These are phyloP conservation scores for Plutella xylostella DNA, from an alignment of 2,888 invertebrate species.

Conservation along the genomic window DNA sequence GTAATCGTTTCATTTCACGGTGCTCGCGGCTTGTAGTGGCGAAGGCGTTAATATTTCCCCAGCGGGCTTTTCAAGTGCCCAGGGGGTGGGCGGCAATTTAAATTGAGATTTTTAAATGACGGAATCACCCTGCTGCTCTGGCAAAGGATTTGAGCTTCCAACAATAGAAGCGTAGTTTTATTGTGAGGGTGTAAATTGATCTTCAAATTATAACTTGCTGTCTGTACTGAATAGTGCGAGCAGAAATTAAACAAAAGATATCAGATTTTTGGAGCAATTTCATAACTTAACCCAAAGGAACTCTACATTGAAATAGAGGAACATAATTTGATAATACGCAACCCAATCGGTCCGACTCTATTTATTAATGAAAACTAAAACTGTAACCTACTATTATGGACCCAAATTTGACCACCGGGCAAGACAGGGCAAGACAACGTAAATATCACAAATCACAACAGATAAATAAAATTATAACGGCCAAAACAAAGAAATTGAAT, in stretches of 20 bases:
- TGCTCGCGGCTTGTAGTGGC: conserved; percentile 8
- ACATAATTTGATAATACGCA: too few species aligned
- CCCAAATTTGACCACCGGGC: conserved; percentile 5
- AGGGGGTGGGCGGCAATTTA: conserved; percentile 9
- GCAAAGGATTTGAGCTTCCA: too few species aligned
- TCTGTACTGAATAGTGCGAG: too few species aligned
- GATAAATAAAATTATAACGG: not conserved
- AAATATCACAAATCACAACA: not conserved
- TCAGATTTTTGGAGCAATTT: too few species aligned
- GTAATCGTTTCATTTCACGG: conserved; percentile 19
- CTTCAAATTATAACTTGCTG: too few species aligned
- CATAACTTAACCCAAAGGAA: too few species aligned
- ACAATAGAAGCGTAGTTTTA: not conserved
- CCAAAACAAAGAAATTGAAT: not conserved
- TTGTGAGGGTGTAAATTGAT: not conserved
- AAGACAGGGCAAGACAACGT: too few species aligned
- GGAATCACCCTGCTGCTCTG: not conserved
- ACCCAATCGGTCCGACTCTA: too few species aligned
- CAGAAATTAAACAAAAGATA: too few species aligned
- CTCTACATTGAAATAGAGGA: too few species aligned
- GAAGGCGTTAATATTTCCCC: conserved; percentile 9
- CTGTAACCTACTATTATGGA: too few species aligned
- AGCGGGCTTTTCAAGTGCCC: conserved; percentile 8
- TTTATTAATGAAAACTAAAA: too few species aligned
- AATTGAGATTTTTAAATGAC: conserved; percentile 8